Conservation (phyloP, 2,888 invertebrate genomes). For the Noctua janthina region DNA sequence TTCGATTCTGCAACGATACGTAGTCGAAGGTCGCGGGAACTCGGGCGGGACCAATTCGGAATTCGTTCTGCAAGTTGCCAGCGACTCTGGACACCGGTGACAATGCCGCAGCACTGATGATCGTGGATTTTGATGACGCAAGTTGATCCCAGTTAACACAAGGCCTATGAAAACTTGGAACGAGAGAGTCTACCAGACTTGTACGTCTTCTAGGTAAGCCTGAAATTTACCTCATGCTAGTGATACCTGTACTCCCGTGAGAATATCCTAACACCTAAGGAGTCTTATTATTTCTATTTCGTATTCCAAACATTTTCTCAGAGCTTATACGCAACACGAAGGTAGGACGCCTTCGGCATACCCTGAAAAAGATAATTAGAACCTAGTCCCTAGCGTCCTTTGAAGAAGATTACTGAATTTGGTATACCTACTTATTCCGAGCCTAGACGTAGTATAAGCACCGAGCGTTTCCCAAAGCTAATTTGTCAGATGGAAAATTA, state of each 20-base stretch:
- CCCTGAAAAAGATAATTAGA: constrained; percentile 42
- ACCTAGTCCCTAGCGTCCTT: constrained; percentile 20
- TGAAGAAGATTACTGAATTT: constrained; percentile 24
- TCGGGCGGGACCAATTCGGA: constrained; percentile 81
- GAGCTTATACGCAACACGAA: constrained; percentile 53
- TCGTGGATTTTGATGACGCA: constrained; percentile 58
- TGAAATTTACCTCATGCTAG: constrained; percentile 15
- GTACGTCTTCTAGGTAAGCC: constrained; percentile 3
- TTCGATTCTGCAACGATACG: constrained; percentile 84
- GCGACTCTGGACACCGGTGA: constrained; percentile 52
- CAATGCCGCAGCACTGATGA: constrained; percentile 46
- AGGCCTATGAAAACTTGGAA: constrained; percentile 26
- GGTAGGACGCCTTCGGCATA: constrained; percentile 41
- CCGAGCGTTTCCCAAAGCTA: neutral
- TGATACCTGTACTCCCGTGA: constrained; percentile 41
- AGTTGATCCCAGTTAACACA: constrained; percentile 62
- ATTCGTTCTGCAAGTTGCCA: constrained; percentile 79
- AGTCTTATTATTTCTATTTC: constrained; percentile 46
- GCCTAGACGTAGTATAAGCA: neutral
- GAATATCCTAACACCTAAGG: constrained; percentile 45
- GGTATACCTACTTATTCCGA: neutral
- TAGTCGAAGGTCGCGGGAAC: constrained; percentile 85
- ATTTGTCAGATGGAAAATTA: neutral
- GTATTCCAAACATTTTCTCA: constrained; percentile 60
- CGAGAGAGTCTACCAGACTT: neutral